Evolutionary conservation across 2,888 invertebrate species (phyloP), one percentile per base, ranked within the genome.

Genomic region (Lissocephala sabroskyi): DNA sequence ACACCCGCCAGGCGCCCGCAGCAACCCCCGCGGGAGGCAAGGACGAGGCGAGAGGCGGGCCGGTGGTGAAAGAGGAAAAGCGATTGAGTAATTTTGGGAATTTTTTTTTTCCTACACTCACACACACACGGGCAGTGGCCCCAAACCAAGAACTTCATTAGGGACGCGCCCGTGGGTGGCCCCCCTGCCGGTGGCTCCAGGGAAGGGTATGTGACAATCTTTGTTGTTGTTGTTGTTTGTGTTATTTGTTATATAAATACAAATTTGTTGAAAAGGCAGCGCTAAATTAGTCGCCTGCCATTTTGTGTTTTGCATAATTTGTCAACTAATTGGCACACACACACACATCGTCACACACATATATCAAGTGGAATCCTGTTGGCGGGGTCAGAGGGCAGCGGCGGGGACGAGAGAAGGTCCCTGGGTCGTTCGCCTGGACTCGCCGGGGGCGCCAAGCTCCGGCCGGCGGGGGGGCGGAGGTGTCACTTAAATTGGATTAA

Each of bases 251-350:
- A 47, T 39, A 45, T 52, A 58, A 11, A 33, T 26, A 28, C 2
- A 32, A 11, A n/a, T n/a, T n/a, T 1, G 19, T 37, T 16, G 18
- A 41, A 32, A 28, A 9, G 28, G n/a, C n/a, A n/a, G n/a, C n/a
- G n/a, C n/a, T n/a, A n/a, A n/a, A n/a, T n/a, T n/a, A n/a, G n/a
- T n/a, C n/a, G n/a, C n/a, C n/a, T n/a, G 3, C 7, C 23, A 5
- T 23, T 23, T 23, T 5, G 4, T 23, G 7, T 61, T 68, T 76
- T 73, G 74, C 77, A 62, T 64, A 76, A 76, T 70, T 73, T 73
- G 74, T 56, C 65, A 70, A 70, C 77, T 70, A 76, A 73, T 70
- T 73, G 74, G 57, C 57, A 51, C 42, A 45, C 28, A 47, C 7
- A 14, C 13, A 53, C 48, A 16, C n/a, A 36, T 45, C 48, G 48